phyloP scores from a whole-genome alignment of 92 coral and sea anemone genomes.

The Epizoanthus fatuus region DNA sequence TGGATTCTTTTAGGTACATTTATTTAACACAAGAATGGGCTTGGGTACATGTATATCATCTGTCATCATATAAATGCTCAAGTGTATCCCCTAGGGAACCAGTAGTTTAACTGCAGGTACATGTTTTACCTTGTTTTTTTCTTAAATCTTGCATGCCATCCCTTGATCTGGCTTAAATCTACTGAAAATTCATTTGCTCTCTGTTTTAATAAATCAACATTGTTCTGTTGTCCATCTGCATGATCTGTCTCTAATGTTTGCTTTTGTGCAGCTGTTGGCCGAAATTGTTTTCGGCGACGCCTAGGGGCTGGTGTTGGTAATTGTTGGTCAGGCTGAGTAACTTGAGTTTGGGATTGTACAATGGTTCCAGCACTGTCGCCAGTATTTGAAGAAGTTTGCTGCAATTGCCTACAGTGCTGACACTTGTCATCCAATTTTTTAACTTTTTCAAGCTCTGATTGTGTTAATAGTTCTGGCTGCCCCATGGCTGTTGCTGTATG shows the following conservation, averaged over 20 bases:
- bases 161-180: conserved; percentile 31
- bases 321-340: background rate
- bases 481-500: background rate
- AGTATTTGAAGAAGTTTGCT: background rate
- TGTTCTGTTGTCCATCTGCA: conserved; percentile 21
- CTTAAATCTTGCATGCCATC: conserved; percentile 48
- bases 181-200: conserved; percentile 62
- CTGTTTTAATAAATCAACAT: conserved; percentile 13
- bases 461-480: background rate
- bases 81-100: background rate
- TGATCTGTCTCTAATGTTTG: conserved; percentile 23
- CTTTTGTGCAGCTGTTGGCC: conserved; percentile 43
- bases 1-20: no score
- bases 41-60: background rate
- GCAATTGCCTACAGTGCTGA: background rate
- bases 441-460: background rate
- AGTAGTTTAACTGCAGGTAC: background rate
- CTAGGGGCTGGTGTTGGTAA: background rate
- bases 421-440: background rate
- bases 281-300: conserved; percentile 46
- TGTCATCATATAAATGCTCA: background rate
- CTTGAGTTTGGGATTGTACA: background rate
- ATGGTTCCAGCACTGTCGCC: background rate
- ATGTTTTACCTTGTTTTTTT: background rate
- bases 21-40: no score